A percentile compares a stretch with the other conserved stretches of the same genome.
Conservation (phyloP, 2,888 invertebrate genomes). For the Sarcophaga rosellei region DNA sequence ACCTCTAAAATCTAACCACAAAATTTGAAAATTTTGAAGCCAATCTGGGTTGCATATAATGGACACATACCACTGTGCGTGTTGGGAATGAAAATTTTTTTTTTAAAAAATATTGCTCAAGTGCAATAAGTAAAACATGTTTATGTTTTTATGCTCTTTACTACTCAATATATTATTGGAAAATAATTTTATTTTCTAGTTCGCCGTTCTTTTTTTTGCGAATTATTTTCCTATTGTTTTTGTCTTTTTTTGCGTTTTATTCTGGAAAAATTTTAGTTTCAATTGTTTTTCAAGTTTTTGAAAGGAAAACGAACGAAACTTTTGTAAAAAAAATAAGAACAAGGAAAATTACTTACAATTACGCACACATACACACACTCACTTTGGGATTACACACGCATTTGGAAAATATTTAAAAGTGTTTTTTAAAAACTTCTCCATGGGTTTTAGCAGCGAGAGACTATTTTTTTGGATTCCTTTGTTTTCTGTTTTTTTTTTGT, state of each 20-base stretch:
- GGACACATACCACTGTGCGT: background rate
- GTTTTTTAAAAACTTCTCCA: background rate
- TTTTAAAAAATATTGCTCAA: conserved; percentile 9
- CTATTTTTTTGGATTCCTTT: too few relatives aligned
- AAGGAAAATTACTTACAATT: conserved; percentile 23
- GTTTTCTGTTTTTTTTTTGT: too few relatives aligned
- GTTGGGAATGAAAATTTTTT: background rate
- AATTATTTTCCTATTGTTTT: too few relatives aligned
- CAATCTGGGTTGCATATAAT: too few relatives aligned
- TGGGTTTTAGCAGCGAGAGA: too few relatives aligned
- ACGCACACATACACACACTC: background rate
- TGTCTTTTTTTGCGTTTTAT: background rate
- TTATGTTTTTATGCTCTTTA: conserved; percentile 32
- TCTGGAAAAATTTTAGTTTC: conserved; percentile 34
- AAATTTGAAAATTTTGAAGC: background rate
- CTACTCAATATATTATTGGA: conserved; percentile 35
- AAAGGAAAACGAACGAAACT: conserved; percentile 23
- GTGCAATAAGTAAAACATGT: conserved; percentile 41
- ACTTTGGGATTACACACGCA: background rate
- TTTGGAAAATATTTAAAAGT: background rate
- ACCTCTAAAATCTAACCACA: too few relatives aligned
- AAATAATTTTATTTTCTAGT: conserved; percentile 26
- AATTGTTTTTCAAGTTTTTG: conserved; percentile 49
- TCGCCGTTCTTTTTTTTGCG: background rate
- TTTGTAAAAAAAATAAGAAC: conserved; percentile 19